Evolutionary conservation across 2,888 invertebrate genomes (phyloP).

Genomic region (Frankliniella intonsa): DNA sequence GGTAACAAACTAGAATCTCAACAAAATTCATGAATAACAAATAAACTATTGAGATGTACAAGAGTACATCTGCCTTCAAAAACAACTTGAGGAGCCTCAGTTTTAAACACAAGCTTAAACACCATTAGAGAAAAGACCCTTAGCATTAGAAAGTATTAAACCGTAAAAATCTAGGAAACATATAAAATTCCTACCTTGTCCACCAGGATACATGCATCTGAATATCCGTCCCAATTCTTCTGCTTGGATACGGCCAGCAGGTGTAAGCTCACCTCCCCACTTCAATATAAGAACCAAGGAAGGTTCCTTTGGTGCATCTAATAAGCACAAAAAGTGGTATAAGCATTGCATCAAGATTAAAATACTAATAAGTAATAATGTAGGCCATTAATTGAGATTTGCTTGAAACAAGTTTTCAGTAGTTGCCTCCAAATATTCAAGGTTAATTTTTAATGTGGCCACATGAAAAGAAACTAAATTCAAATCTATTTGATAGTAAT

Average conservation of each 20-base stretch:
- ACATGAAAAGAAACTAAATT: not conserved
- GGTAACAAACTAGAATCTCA: too few relatives aligned
- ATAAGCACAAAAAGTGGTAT: slow-evolving; percentile 12
- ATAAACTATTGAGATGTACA: too few relatives aligned
- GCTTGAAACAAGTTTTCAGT: too few relatives aligned
- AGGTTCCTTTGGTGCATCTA: slow-evolving; percentile 83
- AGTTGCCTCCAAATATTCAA: too few relatives aligned
- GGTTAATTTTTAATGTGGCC: not conserved
- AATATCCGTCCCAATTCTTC: slow-evolving; percentile 97
- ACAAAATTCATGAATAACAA: too few relatives aligned
- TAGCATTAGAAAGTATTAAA: not conserved
- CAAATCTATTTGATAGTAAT: not conserved
- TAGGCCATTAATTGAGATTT: too few relatives aligned
- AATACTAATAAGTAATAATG: too few relatives aligned
- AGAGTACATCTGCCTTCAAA: too few relatives aligned
- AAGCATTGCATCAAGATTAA: too few relatives aligned
- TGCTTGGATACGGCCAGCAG: slow-evolving; percentile 94
- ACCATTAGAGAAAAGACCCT: not conserved
- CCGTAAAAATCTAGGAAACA: not conserved
- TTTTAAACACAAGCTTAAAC: not conserved
- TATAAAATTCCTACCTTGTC: slow-evolving; percentile 66
- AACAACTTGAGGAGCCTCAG: slow-evolving; percentile 2
- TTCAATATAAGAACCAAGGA: slow-evolving; percentile 94
- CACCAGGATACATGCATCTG: slow-evolving; percentile 99
- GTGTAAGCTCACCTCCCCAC: slow-evolving; percentile 99